These are phyloP conservation scores for Muntiacus reevesi DNA, from an alignment of 2,113 vertebrate genomes.

Conservation along the genomic window DNA sequence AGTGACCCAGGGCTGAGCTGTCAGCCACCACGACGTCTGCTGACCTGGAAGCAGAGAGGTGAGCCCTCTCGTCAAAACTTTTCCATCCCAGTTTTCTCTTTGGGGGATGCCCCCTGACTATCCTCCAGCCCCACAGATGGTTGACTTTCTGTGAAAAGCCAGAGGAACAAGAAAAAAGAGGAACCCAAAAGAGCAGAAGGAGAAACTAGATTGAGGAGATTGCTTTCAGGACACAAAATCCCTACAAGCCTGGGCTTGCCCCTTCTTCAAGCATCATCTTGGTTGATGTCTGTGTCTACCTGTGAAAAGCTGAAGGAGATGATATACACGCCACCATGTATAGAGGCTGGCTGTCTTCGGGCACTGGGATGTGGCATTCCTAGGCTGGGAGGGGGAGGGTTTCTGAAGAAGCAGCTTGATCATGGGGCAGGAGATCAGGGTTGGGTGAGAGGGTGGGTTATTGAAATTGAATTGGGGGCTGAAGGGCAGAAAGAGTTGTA, in stretches of 20 bases:
- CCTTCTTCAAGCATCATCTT: background rate
- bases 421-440: rapidly evolving
- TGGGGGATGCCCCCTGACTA: rapidly evolving
- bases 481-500: background rate
- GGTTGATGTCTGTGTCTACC: rapidly evolving
- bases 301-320: background rate
- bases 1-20: background rate
- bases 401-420: background rate
- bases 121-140: background rate
- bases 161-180: background rate
- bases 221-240: background rate
- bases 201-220: background rate
- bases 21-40: background rate
- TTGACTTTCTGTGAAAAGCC: background rate
- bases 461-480: background rate
- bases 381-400: too few relatives aligned
- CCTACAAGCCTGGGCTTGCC: background rate
- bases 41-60: background rate
- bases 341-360: background rate
- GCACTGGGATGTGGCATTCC: background rate
- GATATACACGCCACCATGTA: rapidly evolving
- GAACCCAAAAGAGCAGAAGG: background rate
- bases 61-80: background rate
- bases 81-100: background rate
- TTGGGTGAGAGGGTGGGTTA: background rate